phyloP scores from a whole-genome alignment of 2,797 vertebrate species.

The Ispidina lecontei region DNA sequence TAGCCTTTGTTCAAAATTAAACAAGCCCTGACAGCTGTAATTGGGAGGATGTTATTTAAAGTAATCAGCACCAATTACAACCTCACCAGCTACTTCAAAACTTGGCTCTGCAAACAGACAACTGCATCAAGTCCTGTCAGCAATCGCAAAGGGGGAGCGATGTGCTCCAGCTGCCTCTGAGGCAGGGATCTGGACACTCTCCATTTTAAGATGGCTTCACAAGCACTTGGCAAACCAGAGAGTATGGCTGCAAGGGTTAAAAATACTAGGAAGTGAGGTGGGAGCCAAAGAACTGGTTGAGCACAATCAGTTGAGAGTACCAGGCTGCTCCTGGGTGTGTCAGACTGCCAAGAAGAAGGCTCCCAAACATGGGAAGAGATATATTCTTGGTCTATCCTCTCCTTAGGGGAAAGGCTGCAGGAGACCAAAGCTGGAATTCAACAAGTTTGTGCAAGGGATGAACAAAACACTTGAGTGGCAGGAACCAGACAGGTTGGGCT shows the following conservation, averaged over 20 bases:
- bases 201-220: background rate
- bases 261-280: background rate
- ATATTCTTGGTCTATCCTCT: background rate
- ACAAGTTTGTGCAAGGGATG: background rate
- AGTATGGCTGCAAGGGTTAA: background rate
- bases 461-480: background rate
- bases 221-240: background rate
- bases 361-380: background rate
- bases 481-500: background rate
- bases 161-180: background rate
- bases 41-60: background rate
- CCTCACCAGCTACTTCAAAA: background rate
- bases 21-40: background rate
- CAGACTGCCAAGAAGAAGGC: background rate
- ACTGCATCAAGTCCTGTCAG: background rate
- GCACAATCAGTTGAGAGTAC: background rate
- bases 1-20: conserved; percentile 31
- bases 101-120: background rate
- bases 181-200: background rate
- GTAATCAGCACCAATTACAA: background rate
- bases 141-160: background rate
- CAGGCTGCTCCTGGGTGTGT: background rate
- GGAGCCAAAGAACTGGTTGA: background rate
- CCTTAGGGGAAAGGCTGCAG: background rate
- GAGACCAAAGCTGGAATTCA: background rate